Evolutionary conservation across 1,140 invertebrate genomes (phyloP), one percentile per base, ranked within the genome.

Genomic region (Tribolium madens): DNA sequence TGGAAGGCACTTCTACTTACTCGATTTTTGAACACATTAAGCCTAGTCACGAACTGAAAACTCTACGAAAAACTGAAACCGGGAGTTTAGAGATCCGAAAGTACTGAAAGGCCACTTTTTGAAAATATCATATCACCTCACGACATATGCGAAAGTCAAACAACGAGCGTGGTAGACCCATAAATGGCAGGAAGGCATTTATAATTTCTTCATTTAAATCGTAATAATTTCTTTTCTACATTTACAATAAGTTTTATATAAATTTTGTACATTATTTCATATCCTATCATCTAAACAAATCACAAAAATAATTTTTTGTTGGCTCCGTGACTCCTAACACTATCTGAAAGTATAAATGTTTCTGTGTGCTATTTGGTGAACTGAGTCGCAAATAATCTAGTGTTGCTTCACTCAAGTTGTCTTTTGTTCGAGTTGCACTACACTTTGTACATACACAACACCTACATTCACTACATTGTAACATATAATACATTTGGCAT

Each of bases 1-100:
- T 85, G 81, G 84, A 86, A 86, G 85, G 85, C 85, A 86, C 85
- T 86, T 86, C 85, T 86, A 86, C 85, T 83, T 86, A 86, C 85
- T 83, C 81, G 75, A 81, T 84, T 85, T 86, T 86, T 84, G 85
- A 86, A 86, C 85, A 86, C 85, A 86, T 86, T 78, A 83, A 85
- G 84, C 85, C 84, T 86, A 86, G 85, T 84, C 78, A 74, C 81
- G 70, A 79, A 83, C 76, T 17, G 4, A 64, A 82, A 77, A 50
- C 42, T 18, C 75, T 78, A 78, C 76, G 47, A 68, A 76, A 18
- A 52, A 76, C 26, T 26, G 3, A 50, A 79, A 64, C 53, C 75
- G 52, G 26, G 72, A 76, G 76, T 78, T 46, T 3, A 26, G 21
- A 26, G 21, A 26, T 26, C 21, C 21, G 6, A 26, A 79, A 73